Evolutionary conservation across 2,113 vertebrate species (phyloP), one percentile per base, ranked within the genome.

Genomic region (Andinoacara biseriatus): DNA sequence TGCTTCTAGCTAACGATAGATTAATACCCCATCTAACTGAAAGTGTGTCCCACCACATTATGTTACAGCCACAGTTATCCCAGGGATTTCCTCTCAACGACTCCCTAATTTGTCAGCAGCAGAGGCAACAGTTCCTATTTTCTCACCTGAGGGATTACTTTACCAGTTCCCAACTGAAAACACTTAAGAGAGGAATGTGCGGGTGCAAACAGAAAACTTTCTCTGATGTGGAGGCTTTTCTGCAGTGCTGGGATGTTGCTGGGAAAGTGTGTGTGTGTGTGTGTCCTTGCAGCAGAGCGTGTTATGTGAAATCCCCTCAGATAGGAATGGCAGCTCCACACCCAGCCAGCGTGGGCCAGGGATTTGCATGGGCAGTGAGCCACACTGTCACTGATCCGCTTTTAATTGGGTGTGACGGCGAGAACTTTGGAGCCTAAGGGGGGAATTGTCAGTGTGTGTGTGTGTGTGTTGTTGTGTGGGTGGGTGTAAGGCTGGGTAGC

Each of bases 341-440:
- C 87, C 89, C 85, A 74, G 65, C 75, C 83, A 72, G 78, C 82
- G 62, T 92, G 88, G 90, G 85, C 74, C 11, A 31, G 62, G 89
- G 90, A 95, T 95, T 95, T 95, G 94, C 94, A 95, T 95, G 78
- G 90, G 93, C 93, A 84, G 8, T 26, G 83, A 83, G 91, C 93
- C 92, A 92, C 84, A 24, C 63, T 74, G 87, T 86, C 87, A 93
- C 85, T 93, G 88, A 94, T 93, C 90, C 90, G 13, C 83, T 93
- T 94, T 92, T 91, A 94, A 93, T 92, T 90, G 91, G 90, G 90
- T 91, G 93, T 94, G 93, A 94, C 93, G 60, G 82, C 77, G 78
- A 87, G 90, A 94, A 90, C 88, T 88, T 78, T 89, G 88, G 79
- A 92, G 77, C 79, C 60, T 58, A 3, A 2, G 54, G 35, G 20